phyloP scores from a whole-genome alignment of 1,140 invertebrate genomes.

The Danaus plexippus region DNA sequence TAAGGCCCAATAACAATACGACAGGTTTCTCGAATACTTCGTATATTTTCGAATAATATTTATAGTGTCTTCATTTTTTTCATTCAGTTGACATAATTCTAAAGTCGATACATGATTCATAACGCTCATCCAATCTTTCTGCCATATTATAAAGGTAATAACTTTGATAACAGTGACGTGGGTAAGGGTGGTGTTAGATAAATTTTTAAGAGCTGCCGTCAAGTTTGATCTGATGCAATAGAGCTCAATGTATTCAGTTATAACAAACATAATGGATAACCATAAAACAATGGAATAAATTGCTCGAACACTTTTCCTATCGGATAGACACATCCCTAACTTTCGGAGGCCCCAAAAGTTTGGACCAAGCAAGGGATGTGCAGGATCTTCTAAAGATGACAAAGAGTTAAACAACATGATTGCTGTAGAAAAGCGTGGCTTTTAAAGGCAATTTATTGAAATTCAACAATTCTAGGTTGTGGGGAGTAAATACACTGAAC shows the following conservation, averaged over 20 bases:
- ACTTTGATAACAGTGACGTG: conserved; percentile 49
- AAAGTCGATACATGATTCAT: conserved; percentile 37
- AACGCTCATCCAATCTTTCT: conserved; percentile 39
- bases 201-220: conserved; percentile 41
- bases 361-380: conserved; percentile 43
- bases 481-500: too few relatives aligned
- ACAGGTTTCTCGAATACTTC: conserved; percentile 43
- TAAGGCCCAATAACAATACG: conserved; percentile 48
- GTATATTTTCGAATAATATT: conserved; percentile 37
- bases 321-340: conserved; percentile 47
- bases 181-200: conserved; percentile 51
- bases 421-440: too few relatives aligned
- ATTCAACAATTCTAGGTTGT: too few relatives aligned
- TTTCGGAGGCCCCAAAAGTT: conserved; percentile 38
- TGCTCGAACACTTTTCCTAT: conserved; percentile 16
- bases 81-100: conserved; percentile 34
- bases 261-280: conserved; percentile 39
- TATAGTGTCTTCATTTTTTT: conserved; percentile 23
- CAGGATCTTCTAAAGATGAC: conserved; percentile 29
- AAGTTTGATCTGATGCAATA: conserved; percentile 42
- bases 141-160: conserved; percentile 43
- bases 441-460: too few relatives aligned
- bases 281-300: conserved; percentile 39
- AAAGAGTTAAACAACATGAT: conserved; percentile 9
- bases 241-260: conserved; percentile 50